Evolutionary conservation across 2,888 invertebrate genomes (phyloP), one percentile per base, ranked within the genome.

Genomic region (Ectropis crepuscularia): DNA sequence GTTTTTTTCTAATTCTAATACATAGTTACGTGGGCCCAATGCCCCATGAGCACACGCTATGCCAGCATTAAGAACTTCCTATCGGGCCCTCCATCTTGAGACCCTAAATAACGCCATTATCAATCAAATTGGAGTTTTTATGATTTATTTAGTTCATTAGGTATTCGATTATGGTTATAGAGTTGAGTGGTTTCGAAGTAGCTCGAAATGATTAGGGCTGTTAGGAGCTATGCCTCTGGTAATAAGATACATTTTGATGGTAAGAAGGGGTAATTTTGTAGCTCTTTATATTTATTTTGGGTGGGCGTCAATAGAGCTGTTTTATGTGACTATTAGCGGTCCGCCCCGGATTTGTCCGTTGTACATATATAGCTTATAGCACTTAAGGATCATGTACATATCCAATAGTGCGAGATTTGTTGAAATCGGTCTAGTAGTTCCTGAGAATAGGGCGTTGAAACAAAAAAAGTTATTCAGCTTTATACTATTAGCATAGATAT

Each of bases 81-180:
- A 69, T 69, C 69, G 48, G 16, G 16, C 7, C 45, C 47, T 58
- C 49, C 45, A 68, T 70, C 68, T 68, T 61, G 45, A 39, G 49
- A 53, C 57, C 67, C 57, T 62, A 65, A 64, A 65, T 65, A 68
- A 64, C 63, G 43, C 60, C 39, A 66, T 69, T 71, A 69, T 66
- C 71, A 69, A 71, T 69, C 71, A 71, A 71, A 67, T 53, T 36
- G 28, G 43, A 57, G 61, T 64, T 63, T 69, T 71, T 62, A 67
- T 67, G 61, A 65, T 67, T 67, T 68, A 63, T 65, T 62, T 38
- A 62, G 45, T 48, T 60, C 57, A 57, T 57, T 64, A 50, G 45
- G 50, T 61, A 65, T 53, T 51, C 53, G 59, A 63, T 67, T 69
- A 61, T 51, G 48, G 45, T 45, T 41, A 61, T 51, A 53, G 48